Base-by-base conservation (phyloP, 2,113 vertebrate genomes). In the Cromileptes altivelis region DNA sequence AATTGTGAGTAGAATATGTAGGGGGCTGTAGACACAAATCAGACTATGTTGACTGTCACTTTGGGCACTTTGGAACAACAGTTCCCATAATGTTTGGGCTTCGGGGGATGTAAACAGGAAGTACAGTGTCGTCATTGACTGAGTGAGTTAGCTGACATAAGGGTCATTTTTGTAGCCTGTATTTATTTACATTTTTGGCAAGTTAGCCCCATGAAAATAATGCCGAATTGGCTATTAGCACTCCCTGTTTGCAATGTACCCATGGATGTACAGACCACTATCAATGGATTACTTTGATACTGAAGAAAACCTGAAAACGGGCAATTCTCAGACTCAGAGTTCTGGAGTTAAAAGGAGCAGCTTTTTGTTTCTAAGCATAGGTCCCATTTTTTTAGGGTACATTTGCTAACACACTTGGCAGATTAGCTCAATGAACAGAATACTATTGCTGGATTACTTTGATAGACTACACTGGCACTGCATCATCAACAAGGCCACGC, bases 101-200 rank as follows among this genome's bases (percentile, higher is more conserved):
- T 67, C 12, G 17, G 23, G 65, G 47, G 17, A 19, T 50, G 47
- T 68, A 57, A 71, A 57, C 53, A 57, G 53, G 15, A 71, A 57
- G n/a, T 45, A 7, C 12, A 27, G 10, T 9, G 15, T 19, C 18
- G 4, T 8, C 15, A 49, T 18, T 15, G 4, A 25, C 49, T 19
- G 23, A 6, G 2, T 49, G 8, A 2, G 45, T 49, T 49, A 6
- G 60, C 19, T 40, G 3, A 19, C 58, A 37, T 33, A 7, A 33
- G 15, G 2, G 21, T 9, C 9, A 7, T 23, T 56, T 23, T 12
- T 56, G n/a, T 23, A 9, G 17, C 8, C 3, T 4, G 10, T 42
- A 45, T 42, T 64, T 64, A 37, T 64, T 25, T 2, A 65, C 1
- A 25, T 67, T 19, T 68, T 45, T 45, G 37, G 6, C 37, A 42